Evolutionary conservation across 1,140 invertebrate species (phyloP), one percentile per base, ranked within the genome.

Genomic region (Aphelenchoides fujianensis): DNA sequence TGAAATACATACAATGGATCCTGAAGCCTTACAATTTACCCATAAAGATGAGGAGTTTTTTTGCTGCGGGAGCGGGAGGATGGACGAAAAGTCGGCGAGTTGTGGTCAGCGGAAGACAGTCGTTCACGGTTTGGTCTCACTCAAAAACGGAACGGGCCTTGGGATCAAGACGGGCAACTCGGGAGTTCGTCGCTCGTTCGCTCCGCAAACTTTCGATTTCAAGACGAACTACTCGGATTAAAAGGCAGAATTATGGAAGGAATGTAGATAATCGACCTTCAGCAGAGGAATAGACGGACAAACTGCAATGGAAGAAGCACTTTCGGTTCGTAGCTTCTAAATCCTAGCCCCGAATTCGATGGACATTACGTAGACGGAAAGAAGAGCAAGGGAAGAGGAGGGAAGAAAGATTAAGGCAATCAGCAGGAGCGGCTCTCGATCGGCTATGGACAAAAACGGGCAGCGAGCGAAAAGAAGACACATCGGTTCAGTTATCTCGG

Each of bases 41-140:
- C 41, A 48, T 48, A 48, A 48, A 48, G 23, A 48, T 48, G 41
- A 48, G 41, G 41, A 48, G 41, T 48, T 48, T 48, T 48, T 48
- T 48, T 23, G 23, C 12, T 48, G 23, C 12, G n/a, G n/a, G n/a
- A n/a, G n/a, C n/a, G n/a, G n/a, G n/a, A n/a, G n/a, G n/a, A n/a
- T n/a, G n/a, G n/a, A n/a, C n/a, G n/a, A n/a, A n/a, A n/a, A n/a
- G n/a, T n/a, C n/a, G n/a, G n/a, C n/a, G n/a, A n/a, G n/a, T n/a
- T 48, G 41, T 16, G 12, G 23, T 16, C 12, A 48, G 12, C 23
- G 41, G 41, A 16, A 48, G 23, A 23, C 41, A 48, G 41, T 48
- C 41, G 41, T 48, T 48, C 12, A 48, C 12, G 41, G 12, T 48
- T 48, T 48, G 23, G 12, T 12, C 12, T 16, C 41, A 48, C 41